Conservation (phyloP, 2,113 vertebrate species). For the Ptilorrhoa leucosticta region DNA sequence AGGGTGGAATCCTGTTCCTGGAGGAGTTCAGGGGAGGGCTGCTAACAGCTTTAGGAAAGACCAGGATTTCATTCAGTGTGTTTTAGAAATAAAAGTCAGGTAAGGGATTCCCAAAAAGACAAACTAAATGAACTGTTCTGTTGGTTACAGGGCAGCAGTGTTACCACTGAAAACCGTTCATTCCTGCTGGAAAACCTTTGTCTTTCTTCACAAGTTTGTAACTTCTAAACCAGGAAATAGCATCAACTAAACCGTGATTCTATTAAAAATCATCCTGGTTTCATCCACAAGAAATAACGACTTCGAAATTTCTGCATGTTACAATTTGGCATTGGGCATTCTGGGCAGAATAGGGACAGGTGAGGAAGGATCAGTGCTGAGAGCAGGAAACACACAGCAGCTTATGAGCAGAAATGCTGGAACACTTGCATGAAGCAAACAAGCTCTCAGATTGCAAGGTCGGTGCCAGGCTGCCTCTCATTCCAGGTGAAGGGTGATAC, state of each 20-base stretch:
- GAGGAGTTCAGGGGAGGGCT: neutral
- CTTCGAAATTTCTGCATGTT: neutral
- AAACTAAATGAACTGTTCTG: neutral
- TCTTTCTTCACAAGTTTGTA: neutral
- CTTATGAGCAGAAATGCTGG: neutral
- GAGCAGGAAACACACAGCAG: neutral
- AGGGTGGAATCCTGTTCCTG: neutral
- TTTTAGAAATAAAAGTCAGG: neutral
- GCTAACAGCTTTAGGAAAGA: neutral
- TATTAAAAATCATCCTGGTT: neutral
- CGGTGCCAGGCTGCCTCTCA: neutral
- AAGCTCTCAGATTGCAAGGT: neutral
- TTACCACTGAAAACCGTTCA: neutral
- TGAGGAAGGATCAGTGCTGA: neutral
- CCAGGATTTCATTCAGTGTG: neutral
- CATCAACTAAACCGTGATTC: accelerated
- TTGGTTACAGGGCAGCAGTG: neutral
- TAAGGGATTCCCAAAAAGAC: neutral
- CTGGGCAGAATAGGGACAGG: neutral
- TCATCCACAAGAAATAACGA: neutral
- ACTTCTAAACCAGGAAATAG: neutral
- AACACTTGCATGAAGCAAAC: neutral
- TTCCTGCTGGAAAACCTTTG: neutral
- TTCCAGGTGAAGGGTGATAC: neutral
- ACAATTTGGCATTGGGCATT: neutral